Evolutionary conservation across 2,888 invertebrate genomes (phyloP).

Genomic region (Chloroclysta siterata): DNA sequence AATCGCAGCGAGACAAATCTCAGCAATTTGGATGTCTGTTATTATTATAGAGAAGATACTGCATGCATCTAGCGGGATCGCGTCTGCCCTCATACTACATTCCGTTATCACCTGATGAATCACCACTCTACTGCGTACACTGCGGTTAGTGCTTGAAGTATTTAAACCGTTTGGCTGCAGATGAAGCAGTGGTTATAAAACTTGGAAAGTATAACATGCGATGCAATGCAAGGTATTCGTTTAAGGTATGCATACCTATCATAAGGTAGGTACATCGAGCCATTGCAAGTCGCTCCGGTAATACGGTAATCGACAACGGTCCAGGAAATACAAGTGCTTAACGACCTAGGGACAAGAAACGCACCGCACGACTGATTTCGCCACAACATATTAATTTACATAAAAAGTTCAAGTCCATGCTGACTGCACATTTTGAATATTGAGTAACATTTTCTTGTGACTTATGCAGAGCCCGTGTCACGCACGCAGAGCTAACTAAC

Average conservation of each 20-base stretch:
- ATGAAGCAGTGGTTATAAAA: conserved; percentile 4
- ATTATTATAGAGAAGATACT: neutral
- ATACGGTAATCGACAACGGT: conserved; percentile 53
- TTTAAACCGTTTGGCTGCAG: neutral
- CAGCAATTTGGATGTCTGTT: conserved; percentile 17
- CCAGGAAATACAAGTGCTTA: conserved; percentile 25
- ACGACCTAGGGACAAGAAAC: conserved; percentile 33
- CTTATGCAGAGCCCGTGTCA: conserved; percentile 22
- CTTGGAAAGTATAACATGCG: neutral
- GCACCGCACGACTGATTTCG: conserved; percentile 31
- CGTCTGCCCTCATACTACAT: conserved; percentile 11
- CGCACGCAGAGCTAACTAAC: conserved; percentile 26
- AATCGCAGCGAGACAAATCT: conserved; percentile 13
- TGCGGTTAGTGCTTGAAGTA: neutral
- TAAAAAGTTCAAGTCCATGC: conserved; percentile 24
- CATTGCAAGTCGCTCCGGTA: conserved; percentile 36
- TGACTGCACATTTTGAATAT: conserved; percentile 37
- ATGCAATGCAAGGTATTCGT: conserved; percentile 5
- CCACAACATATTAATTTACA: conserved; percentile 31
- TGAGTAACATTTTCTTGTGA: conserved; percentile 29
- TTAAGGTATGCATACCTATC: conserved; percentile 37
- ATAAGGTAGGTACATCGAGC: conserved; percentile 27
- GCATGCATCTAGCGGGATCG: conserved; percentile 10
- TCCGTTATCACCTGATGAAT: neutral
- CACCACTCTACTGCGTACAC: conserved; percentile 1